These are phyloP conservation scores for Prinia subflava DNA, from an alignment of 2,113 vertebrate genomes.

Conservation along the genomic window DNA sequence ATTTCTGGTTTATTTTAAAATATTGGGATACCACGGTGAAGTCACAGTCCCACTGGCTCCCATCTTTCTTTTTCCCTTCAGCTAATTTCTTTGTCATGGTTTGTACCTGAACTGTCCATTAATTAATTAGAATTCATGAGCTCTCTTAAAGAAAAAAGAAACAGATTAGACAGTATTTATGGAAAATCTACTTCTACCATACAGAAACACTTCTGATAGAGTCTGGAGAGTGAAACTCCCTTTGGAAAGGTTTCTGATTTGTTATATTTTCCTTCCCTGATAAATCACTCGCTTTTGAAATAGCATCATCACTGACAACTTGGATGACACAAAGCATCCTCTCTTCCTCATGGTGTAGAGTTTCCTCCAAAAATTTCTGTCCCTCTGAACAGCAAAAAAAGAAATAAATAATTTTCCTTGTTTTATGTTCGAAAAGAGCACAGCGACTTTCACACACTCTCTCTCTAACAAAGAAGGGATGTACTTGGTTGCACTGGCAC, in stretches of 20 bases:
- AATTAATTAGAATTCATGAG: neutral
- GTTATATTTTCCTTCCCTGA: neutral
- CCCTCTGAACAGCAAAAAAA: neutral
- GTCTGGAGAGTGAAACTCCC: slow-evolving; percentile 22
- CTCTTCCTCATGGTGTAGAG: neutral
- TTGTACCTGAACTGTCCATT: neutral
- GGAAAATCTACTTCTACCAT: neutral
- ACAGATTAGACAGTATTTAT: neutral
- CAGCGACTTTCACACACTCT: neutral
- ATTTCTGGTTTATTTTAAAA: neutral
- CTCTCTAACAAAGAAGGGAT: neutral
- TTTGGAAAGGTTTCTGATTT: neutral
- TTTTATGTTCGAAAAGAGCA: neutral
- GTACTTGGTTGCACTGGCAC: neutral
- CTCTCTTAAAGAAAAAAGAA: neutral
- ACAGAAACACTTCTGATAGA: neutral
- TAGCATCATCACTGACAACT: neutral
- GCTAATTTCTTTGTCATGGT: neutral
- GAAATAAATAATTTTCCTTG: neutral
- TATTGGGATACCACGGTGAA: neutral
- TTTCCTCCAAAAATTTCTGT: neutral
- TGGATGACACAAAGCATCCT: neutral
- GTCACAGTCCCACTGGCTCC: neutral
- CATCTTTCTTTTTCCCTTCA: neutral
- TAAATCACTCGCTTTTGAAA: neutral